phyloP scores from a whole-genome alignment of 2,113 vertebrate genomes.

The Daboia siamensis region DNA sequence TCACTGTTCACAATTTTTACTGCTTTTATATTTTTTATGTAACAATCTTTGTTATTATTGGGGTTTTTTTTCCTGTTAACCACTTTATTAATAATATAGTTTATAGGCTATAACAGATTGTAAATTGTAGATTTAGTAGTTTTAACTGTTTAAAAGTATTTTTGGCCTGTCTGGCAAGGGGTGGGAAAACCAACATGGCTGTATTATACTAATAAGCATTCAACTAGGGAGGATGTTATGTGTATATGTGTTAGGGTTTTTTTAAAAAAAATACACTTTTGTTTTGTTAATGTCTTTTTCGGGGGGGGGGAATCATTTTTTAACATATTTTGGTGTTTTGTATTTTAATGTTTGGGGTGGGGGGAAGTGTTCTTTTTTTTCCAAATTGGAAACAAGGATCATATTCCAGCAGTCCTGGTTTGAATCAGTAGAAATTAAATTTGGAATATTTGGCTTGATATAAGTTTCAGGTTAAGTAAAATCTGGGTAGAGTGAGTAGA shows the following conservation, averaged over 20 bases:
- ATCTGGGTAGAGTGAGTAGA: neutral
- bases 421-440: neutral
- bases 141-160: neutral
- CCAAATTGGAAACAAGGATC: neutral
- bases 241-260: neutral
- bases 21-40: neutral
- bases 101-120: neutral
- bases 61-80: neutral
- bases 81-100: neutral
- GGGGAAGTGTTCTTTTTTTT: neutral
- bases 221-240: neutral
- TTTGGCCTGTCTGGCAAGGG: neutral
- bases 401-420: neutral
- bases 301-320: neutral
- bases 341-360: neutral
- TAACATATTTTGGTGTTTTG: neutral
- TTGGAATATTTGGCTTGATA: neutral
- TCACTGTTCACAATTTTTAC: neutral
- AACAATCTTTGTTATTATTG: neutral
- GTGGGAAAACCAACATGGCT: neutral
- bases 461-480: neutral
- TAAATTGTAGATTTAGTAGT: neutral
- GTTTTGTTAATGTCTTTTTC: neutral
- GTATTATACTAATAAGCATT: neutral
- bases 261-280: neutral